Evolutionary conservation across 2,113 vertebrate species (phyloP).

Genomic region (Genyomyrus donnyi): DNA sequence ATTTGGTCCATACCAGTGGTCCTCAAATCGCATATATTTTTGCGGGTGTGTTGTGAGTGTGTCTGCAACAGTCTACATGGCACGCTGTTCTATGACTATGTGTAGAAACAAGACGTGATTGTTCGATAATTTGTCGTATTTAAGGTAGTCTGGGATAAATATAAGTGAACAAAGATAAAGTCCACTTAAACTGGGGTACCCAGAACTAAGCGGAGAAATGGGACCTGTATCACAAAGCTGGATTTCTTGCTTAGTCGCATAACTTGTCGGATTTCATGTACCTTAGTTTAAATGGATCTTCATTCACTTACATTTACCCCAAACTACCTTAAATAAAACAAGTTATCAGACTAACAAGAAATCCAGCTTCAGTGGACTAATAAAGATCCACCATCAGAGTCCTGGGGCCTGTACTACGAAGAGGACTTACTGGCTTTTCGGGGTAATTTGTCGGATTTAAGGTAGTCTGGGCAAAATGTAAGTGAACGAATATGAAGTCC

Average conservation of each 20-base stretch:
- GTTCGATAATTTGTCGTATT: neutral
- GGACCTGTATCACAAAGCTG: neutral
- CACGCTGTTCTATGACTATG: neutral
- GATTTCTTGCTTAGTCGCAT: neutral
- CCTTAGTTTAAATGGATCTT: neutral
- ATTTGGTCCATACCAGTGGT: neutral
- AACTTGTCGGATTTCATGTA: neutral
- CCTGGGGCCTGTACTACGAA: neutral
- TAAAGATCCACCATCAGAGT: neutral
- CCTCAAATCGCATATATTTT: neutral
- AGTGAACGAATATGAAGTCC: too few species aligned
- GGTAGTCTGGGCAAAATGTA: too few species aligned
- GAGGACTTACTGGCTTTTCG: too few species aligned
- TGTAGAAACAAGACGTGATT: neutral
- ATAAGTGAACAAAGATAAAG: neutral
- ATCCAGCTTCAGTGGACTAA: neutral
- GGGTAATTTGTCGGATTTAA: too few species aligned
- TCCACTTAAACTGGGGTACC: neutral
- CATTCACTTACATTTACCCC: neutral
- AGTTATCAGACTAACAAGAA: neutral
- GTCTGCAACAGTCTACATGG: neutral
- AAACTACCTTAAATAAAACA: neutral
- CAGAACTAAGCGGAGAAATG: neutral
- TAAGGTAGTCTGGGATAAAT: neutral
- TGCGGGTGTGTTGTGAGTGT: neutral